Base-by-base conservation (phyloP, 2,888 invertebrate species). In the Sinohyriopsis cumingii region DNA sequence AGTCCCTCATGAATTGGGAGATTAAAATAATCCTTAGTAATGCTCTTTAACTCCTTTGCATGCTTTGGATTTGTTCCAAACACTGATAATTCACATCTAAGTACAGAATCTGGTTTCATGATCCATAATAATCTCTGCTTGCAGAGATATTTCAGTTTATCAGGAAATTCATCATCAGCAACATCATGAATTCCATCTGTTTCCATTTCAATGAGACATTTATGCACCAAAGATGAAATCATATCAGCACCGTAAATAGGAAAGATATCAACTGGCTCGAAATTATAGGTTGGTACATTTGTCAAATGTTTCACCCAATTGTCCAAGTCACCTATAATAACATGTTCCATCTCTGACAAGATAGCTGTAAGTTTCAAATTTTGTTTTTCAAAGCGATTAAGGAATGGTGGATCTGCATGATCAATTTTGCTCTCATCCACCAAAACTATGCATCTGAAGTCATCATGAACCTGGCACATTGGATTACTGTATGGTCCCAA, bases 381-480 rank as follows among this genome's bases (percentile, higher is more conserved):
- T n/a, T 79, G 79, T 63, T 79, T 79, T 67, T 79, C 79, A 56
- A 79, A 73, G 0, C 79, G 45, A 62, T 79, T 79, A 59, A 79
- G 65, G 55, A 79, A 72, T 18, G 79, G 78, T 59, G 76, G 69
- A 59, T 76, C 72, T 19, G 68, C 25, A 33, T 57, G 55, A 55
- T 63, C 24, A 18, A 76, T 25, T 25, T 72, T 59, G 3, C 57
- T 56, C n/a, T 65, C 62, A 33, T 72, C 76, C 19, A 72, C 60
- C 22, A 76, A 28, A 24, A 76, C 76, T 62, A 76, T 66, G 61
- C 71, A 72, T 45, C 72, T 24, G 59, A 76, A 76, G 5, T 68
- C 55, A 7, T 71, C 67, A 59, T 73, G 66, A 24, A 76, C 76
- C 20, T 63, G 65, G 59, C 75, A 76, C 33, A 64, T 67, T 15